Evolutionary conservation across 2,113 vertebrate species (phyloP), one percentile per base, ranked within the genome.

Genomic region (Cisticola juncidis): DNA sequence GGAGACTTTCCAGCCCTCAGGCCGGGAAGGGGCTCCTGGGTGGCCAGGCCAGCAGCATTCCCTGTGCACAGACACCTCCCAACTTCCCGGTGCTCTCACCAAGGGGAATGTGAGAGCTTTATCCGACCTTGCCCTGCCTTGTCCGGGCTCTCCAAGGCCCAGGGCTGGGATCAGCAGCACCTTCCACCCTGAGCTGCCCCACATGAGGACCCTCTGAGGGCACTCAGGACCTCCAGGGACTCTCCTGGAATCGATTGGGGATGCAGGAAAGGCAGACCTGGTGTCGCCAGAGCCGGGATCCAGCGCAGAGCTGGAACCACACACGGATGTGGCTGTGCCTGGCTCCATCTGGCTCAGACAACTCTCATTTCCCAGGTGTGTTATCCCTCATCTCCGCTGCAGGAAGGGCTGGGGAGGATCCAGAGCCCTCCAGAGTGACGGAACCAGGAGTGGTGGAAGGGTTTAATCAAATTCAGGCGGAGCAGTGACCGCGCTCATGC

Each of bases 41-140:
- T 47, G 54, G 82, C 44, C 45, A 0, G n/a, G n/a, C 33, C 15
- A 6, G 18, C 82, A 38, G 22, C 42, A 38, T 38, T 38, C 38
- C 40, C 76, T 23, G 71, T 28, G 77, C 42, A 53, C 33, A 60
- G 19, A 5, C 45, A 50, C 4, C n/a, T 68, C 92, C 64, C 62
- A 8, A 33, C 79, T 12, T 35, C 81, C 84, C 2, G 0, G 9
- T 2, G 66, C 23, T 56, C 50, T 0, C n/a, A 57, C 15, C 21
- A 1, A 1, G 2, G 13, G 17, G 15, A 35, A 56, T 6, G 21
- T 0, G 0, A 51, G 44, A 4, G 1, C 24, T 66, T n/a, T 33
- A 65, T 17, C 22, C 12, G 0, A 0, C 69, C 74, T 35, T 33
- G 35, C 42, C 16, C 48, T 22, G 54, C 76, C 62, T 50, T 0